Evolutionary conservation across 2,797 vertebrate genomes (phyloP), one percentile per base, ranked within the genome.

Genomic region (Scolopax bukidnonensis): DNA sequence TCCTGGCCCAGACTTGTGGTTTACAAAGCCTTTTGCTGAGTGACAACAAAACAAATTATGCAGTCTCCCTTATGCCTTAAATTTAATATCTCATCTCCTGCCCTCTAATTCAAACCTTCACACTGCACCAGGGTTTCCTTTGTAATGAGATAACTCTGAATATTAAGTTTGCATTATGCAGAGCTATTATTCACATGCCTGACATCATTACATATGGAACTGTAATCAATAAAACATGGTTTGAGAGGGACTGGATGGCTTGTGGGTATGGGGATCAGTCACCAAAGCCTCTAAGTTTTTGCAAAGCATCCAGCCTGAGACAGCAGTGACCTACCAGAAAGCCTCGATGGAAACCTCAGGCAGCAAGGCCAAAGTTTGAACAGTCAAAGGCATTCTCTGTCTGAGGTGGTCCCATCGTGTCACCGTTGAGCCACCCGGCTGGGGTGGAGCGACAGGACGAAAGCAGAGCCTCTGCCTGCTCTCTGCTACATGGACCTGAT

Each of bases 11-110:
- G 92, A 81, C 70, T 90, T 93, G 92, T 85, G 92, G 95, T 94
- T 97, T 88, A 95, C 94, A 96, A 94, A 96, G 78, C 78, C 82
- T 96, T 97, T 90, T 78, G 86, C 94, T 95, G 95, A 96, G 96
- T 97, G 96, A 96, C 95, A 97, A 91, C 89, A 94, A 93, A 96
- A 96, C 96, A 97, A 96, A 97, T 95, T 95, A 96, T 88, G 64
- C 76, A 93, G 93, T 79, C 89, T 95, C 92, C 91, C 86, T 84
- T 95, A 91, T 74, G 89, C 71, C 95, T 96, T 90, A 96, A 94
- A 96, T 95, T 92, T 89, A 94, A 96, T 94, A 91, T 95, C 95
- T 97, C 94, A 96, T 96, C 95, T 97, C 96, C 93, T 94, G 92
- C 87, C 90, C 71, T 93, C 93, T 97, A 96, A 97, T 97, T 96